Evolutionary conservation across 2,888 invertebrate genomes (phyloP).

Genomic region (Thera britannica): DNA sequence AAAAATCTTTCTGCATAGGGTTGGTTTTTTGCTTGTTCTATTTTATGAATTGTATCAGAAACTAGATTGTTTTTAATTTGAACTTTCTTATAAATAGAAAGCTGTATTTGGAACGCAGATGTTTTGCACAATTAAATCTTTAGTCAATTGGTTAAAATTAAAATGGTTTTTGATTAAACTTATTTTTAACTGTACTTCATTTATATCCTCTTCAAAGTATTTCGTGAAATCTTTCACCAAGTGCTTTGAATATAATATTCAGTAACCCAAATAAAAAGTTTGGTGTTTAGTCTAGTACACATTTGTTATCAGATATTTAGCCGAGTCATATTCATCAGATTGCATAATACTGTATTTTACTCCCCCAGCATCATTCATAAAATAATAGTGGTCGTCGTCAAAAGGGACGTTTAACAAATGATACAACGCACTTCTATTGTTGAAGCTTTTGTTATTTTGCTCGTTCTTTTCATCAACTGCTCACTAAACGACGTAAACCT

Average conservation of each 20-base stretch:
- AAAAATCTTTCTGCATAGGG: constrained; percentile 77
- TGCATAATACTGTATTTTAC: constrained; percentile 64
- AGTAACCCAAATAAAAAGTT: too few species aligned
- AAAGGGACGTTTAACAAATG: constrained; percentile 84
- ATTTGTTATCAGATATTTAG: constrained; percentile 24
- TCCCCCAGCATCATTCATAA: constrained; percentile 78
- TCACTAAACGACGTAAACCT: constrained; percentile 52
- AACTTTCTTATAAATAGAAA: neutral
- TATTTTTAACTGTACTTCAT: too few species aligned
- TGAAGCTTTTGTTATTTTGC: constrained; percentile 79
- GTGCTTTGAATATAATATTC: too few species aligned
- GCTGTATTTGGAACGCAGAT: neutral
- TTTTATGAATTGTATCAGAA: constrained; percentile 72
- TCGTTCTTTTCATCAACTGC: constrained; percentile 57
- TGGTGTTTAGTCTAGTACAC: neutral
- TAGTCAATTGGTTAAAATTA: too few species aligned
- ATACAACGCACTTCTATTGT: constrained; percentile 81
- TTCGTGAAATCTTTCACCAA: too few species aligned
- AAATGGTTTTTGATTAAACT: too few species aligned
- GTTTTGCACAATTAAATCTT: neutral
- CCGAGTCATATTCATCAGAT: constrained; percentile 50
- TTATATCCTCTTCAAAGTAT: too few species aligned
- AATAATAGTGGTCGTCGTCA: constrained; percentile 81
- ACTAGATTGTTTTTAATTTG: constrained; percentile 59
- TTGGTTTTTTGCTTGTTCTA: constrained; percentile 65